These are phyloP conservation scores for Epicampocera succincta DNA, from an alignment of 2,888 invertebrate genomes.

Conservation along the genomic window DNA sequence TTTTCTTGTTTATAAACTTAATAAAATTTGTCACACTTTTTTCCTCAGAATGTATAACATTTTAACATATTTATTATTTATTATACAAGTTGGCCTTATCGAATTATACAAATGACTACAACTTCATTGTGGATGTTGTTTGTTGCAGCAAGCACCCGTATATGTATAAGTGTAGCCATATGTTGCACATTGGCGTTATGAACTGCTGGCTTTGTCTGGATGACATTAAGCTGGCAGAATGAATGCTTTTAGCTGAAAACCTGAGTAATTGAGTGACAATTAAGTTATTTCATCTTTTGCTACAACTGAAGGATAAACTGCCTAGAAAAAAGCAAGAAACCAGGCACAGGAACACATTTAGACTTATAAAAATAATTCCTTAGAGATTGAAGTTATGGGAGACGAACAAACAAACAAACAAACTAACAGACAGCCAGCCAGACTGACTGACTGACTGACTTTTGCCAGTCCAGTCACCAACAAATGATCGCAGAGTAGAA, in stretches of 20 bases:
- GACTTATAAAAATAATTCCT: conserved; percentile 43
- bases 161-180: conserved; percentile 1
- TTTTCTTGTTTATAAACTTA: neutral
- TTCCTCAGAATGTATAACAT: conserved; percentile 23
- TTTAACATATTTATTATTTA: conserved; percentile 36
- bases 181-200: conserved; percentile 36
- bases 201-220: conserved; percentile 42
- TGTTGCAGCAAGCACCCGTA: neutral
- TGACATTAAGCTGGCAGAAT: conserved; percentile 69
- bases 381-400: conserved; percentile 54
- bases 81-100: conserved; percentile 48
- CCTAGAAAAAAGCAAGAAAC: conserved; percentile 8
- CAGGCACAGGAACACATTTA: neutral
- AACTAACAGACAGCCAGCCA: neutral
- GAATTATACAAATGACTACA: conserved; percentile 38
- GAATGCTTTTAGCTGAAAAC: conserved; percentile 76
- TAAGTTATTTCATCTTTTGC: conserved; percentile 77
- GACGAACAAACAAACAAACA: conserved; percentile 33
- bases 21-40: conserved; percentile 41
- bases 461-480: neutral
- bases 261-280: conserved; percentile 81
- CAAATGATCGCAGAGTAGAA: neutral
- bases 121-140: conserved; percentile 10
- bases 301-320: conserved; percentile 6
- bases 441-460: too few relatives aligned